Conservation (phyloP, 2,888 invertebrate genomes). For the Gryllus longicercus region DNA sequence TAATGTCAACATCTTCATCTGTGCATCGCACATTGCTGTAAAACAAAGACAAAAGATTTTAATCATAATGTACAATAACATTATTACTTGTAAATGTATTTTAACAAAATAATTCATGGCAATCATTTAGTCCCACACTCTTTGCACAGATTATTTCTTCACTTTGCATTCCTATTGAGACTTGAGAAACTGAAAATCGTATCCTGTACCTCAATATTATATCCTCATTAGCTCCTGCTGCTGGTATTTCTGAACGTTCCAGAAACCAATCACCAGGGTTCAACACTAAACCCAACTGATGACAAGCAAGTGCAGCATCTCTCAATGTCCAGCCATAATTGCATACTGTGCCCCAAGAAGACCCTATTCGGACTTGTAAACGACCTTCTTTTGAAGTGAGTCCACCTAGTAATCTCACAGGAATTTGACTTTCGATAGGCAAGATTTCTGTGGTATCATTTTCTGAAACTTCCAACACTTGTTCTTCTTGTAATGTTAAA, state of each 20-base stretch:
- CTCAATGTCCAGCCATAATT: conserved; percentile 92
- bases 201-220: conserved; percentile 59
- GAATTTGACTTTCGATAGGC: conserved; percentile 60
- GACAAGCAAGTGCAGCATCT: conserved; percentile 90
- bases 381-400: conserved; percentile 79
- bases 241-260: conserved; percentile 76
- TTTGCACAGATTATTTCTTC: too few relatives aligned
- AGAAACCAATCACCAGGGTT: conserved; percentile 90
- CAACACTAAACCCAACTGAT: conserved; percentile 87
- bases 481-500: conserved; percentile 74
- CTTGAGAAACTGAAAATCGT: too few relatives aligned
- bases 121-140: too few relatives aligned
- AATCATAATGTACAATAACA: neutral
- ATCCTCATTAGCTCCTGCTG: conserved; percentile 70
- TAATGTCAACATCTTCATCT: conserved; percentile 85
- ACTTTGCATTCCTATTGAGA: too few relatives aligned
- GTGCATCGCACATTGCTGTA: conserved; percentile 82
- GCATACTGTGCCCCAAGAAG: conserved; percentile 96
- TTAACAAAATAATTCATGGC: neutral
- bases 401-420: conserved; percentile 79
- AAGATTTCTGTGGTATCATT: conserved; percentile 55
- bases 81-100: neutral
- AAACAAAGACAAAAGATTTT: conserved; percentile 22
- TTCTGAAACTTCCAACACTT: conserved; percentile 54
- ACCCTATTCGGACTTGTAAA: conserved; percentile 76